Percentiles rank a stretch among this genome's conserved stretches.
These are phyloP conservation scores for Clarias batrachus DNA, from an alignment of 2,113 vertebrate species.

Conservation along the genomic window DNA sequence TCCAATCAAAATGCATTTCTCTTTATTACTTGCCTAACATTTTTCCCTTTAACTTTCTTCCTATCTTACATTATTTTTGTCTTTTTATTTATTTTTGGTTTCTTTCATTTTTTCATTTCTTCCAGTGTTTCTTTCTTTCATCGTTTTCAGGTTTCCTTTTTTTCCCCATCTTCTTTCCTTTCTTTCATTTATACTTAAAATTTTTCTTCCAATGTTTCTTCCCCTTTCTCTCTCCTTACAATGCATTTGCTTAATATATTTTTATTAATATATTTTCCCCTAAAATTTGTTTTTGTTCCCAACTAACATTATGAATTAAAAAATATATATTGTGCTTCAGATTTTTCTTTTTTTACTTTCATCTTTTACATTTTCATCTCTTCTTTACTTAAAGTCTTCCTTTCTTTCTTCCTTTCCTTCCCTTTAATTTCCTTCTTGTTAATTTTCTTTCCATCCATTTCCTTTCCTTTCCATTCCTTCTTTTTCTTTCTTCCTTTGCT, in stretches of 20 bases:
- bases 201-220: background rate
- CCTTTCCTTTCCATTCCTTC: background rate
- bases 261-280: background rate
- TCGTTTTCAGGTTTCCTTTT: no score
- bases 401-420: background rate
- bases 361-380: background rate
- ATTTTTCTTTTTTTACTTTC: background rate
- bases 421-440: background rate
- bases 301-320: no score
- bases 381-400: background rate
- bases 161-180: background rate
- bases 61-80: background rate
- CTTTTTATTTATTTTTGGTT: background rate
- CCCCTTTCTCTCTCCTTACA: background rate
- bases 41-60: background rate
- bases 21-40: background rate
- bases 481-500: background rate
- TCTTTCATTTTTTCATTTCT: no score
- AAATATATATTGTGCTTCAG: no score
- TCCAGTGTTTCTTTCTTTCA: background rate
- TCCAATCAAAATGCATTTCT: background rate
- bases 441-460: background rate
- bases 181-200: background rate
- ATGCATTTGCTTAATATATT: no score
- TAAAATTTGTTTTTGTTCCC: background rate